Evolutionary conservation across 2,113 vertebrate species (phyloP), one percentile per base, ranked within the genome.

Genomic region (Cromileptes altivelis): DNA sequence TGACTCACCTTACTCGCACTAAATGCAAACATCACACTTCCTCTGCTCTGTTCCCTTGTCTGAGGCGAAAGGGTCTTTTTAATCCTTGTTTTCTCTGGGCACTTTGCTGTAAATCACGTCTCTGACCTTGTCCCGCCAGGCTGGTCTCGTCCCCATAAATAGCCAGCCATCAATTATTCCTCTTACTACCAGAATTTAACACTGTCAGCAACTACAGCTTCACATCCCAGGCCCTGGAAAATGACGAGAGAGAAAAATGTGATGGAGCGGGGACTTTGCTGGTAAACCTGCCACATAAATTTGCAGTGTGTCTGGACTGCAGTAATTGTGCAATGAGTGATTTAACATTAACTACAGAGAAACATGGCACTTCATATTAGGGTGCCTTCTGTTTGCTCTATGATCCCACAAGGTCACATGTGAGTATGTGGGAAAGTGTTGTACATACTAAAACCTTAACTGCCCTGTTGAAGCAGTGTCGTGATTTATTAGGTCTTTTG

Each of bases 81-180:
- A 64, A 64, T 17, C 11, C 70, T 1, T 25, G 72, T 33, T 33
- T 30, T 65, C 18, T 55, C 33, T 52, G 1, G 45, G 27, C 52
- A 33, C 60, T 40, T 55, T 67, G 30, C 47, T 67, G 55, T 64
- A 85, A 81, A 86, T 87, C 82, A 83, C 80, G 63, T 72, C 47
- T 30, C 61, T 88, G 90, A 87, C 91, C 91, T 93, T 93, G 91
- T 84, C 55, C 71, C 1, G 1, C 68, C 72, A 57, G 42, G 55
- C 58, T 45, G 61, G 58, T 69, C 42, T 45, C 80, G 70, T 83
- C 75, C 52, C 50, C 63, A 82, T 86, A 84, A 86, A 85, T 81
- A 86, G 57, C 56, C 23, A 33, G 67, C 49, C 78, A 87, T 90
- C 79, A 88, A 64, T 90, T 81, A 80, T 72, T 78, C 62, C 70